A percentile compares a stretch with the other conserved stretches of the same genome.
Conservation (phyloP, 2,113 vertebrate species). For the Leucosticte australis region DNA sequence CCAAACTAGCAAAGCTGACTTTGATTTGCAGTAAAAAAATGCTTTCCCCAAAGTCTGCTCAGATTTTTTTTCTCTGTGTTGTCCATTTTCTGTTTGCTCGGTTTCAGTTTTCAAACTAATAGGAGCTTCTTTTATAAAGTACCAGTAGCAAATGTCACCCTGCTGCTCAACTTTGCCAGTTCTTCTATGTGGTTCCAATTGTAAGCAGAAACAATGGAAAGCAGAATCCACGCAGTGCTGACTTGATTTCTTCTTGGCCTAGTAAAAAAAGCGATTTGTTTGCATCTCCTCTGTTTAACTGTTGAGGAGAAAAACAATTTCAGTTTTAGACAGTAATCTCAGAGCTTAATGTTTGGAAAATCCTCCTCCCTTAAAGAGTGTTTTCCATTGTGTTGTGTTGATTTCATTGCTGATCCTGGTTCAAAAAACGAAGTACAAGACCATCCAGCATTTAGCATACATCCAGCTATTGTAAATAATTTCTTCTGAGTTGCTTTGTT, state of each 20-base stretch:
- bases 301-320: background rate
- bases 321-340: background rate
- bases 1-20: background rate
- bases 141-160: background rate
- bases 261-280: background rate
- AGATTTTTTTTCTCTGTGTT: background rate
- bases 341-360: background rate
- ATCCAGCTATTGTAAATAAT: background rate
- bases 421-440: background rate
- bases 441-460: background rate
- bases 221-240: background rate
- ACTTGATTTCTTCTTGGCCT: background rate
- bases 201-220: background rate
- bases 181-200: background rate
- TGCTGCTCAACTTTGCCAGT: background rate
- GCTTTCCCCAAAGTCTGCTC: background rate
- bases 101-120: background rate
- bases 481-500: background rate
- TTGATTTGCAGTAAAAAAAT: background rate
- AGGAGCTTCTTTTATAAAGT: background rate
- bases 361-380: background rate
- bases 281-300: background rate
- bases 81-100: background rate
- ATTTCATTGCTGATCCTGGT: background rate
- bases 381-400: background rate